These are phyloP conservation scores for Acanthornis magna DNA, from an alignment of 2,797 vertebrate genomes.

Conservation along the genomic window DNA sequence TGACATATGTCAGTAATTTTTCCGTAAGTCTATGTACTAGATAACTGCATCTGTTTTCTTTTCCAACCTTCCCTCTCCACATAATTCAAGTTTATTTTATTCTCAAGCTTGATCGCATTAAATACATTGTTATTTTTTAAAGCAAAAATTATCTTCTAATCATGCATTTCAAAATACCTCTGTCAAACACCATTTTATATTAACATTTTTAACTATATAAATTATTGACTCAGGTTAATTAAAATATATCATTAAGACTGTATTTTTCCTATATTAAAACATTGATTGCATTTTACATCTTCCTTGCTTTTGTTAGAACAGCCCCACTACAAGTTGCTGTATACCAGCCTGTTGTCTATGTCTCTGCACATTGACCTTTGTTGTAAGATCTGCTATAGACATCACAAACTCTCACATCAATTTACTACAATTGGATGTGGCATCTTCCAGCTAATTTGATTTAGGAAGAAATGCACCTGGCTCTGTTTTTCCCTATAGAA, in stretches of 20 bases:
- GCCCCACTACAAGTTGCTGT: slow-evolving; percentile 73
- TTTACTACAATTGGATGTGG: slow-evolving; percentile 99
- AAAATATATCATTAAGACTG: slow-evolving; percentile 67
- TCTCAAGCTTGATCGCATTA: slow-evolving; percentile 37
- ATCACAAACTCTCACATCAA: slow-evolving; percentile 99
- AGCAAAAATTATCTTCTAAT: slow-evolving; percentile 40
- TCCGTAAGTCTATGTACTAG: slow-evolving; percentile 41
- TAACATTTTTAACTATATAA: slow-evolving; percentile 62
- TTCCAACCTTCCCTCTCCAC: background rate
- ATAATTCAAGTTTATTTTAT: slow-evolving; percentile 12
- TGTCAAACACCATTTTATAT: slow-evolving; percentile 57
- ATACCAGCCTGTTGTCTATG: slow-evolving; percentile 92
- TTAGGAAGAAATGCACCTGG: slow-evolving; percentile 99
- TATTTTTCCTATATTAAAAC: slow-evolving; percentile 73
- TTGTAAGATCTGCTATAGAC: slow-evolving; percentile 98
- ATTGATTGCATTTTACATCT: slow-evolving; percentile 70
- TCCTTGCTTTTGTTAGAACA: slow-evolving; percentile 67
- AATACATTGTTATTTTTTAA: background rate
- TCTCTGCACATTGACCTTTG: slow-evolving; percentile 97
- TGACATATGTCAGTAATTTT: slow-evolving; percentile 71
- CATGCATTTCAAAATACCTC: background rate
- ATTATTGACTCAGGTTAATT: slow-evolving; percentile 64
- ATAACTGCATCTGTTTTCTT: slow-evolving; percentile 55
- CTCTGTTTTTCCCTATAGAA: slow-evolving; percentile 99
- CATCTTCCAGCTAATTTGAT: slow-evolving; percentile 99